Evolutionary conservation across 2,797 vertebrate genomes (phyloP).

Genomic region (Chelon labrosus): DNA sequence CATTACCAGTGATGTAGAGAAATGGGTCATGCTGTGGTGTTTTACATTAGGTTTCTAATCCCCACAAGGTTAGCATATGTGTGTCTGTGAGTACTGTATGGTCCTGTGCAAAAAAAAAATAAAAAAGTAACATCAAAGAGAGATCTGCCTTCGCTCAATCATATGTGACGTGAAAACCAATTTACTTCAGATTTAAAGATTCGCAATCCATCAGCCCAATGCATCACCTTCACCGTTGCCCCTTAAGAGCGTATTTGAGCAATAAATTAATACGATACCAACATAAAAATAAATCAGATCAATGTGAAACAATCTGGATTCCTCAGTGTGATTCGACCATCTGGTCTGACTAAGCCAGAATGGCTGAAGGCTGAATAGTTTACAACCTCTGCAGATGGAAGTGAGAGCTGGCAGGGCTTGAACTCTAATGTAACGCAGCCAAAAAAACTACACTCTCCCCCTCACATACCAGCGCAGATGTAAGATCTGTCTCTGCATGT

Average conservation of each 20-base stretch:
- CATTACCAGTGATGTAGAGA: conserved; percentile 44
- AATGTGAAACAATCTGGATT: conserved; percentile 41
- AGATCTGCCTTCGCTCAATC: conserved; percentile 41
- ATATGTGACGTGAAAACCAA: conserved; percentile 35
- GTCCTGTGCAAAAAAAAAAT: conserved; percentile 44
- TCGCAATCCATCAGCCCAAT: conserved; percentile 28
- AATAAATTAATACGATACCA: conserved; percentile 22
- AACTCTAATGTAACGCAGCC: conserved; percentile 54
- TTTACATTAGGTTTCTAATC: conserved; percentile 50
- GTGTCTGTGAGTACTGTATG: not conserved
- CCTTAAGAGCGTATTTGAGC: conserved; percentile 6
- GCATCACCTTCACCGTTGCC: conserved; percentile 19
- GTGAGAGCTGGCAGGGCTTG: conserved; percentile 59
- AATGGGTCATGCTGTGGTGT: conserved; percentile 46
- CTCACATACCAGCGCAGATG: conserved; percentile 78
- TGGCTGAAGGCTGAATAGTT: conserved; percentile 58
- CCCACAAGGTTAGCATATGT: not conserved
- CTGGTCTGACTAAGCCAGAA: conserved; percentile 50
- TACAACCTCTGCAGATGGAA: conserved; percentile 62
- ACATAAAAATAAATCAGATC: conserved; percentile 32
- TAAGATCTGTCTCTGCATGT: conserved; percentile 82
- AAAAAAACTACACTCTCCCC: conserved; percentile 42
- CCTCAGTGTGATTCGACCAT: conserved; percentile 41
- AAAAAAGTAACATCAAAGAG: conserved; percentile 53
- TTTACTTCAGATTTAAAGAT: conserved; percentile 34